Percentiles rank a stretch among this genome's conserved stretches.
These are phyloP conservation scores for Tiliacea citrago DNA, from an alignment of 2,888 invertebrate genomes.

Conservation along the genomic window DNA sequence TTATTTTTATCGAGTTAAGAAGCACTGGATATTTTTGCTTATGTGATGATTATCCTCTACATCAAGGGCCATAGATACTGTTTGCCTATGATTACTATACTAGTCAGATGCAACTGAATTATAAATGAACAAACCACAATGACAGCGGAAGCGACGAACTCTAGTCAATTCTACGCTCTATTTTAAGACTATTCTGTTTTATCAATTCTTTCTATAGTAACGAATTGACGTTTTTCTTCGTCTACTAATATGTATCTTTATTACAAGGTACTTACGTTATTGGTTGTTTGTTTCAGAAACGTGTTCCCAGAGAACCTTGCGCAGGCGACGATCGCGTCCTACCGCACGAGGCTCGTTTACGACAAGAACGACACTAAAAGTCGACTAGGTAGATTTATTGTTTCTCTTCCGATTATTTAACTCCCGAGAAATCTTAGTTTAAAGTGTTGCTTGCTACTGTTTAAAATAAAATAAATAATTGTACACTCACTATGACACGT, in stretches of 20 bases:
- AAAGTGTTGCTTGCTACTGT: not conserved
- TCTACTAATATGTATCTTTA: too few species aligned
- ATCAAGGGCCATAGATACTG: not conserved
- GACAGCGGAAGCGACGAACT: conserved; percentile 7
- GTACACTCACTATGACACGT: not conserved
- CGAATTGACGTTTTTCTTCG: too few species aligned
- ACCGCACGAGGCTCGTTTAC: conserved; percentile 82
- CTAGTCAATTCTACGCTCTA: not conserved
- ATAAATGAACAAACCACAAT: not conserved
- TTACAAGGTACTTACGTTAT: not conserved
- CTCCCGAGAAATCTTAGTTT: conserved; percentile 16
- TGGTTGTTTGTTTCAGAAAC: conserved; percentile 92
- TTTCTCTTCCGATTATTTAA: not conserved
- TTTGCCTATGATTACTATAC: not conserved
- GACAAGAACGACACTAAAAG: conserved; percentile 77
- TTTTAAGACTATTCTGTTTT: not conserved
- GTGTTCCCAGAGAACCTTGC: conserved; percentile 98
- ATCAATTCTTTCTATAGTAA: too few species aligned
- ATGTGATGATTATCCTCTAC: not conserved
- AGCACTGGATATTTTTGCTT: not conserved
- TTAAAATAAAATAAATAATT: not conserved
- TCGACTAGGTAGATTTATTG: conserved; percentile 76
- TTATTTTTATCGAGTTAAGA: not conserved
- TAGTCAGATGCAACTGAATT: not conserved
- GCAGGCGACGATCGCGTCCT: conserved; percentile 95